These are phyloP conservation scores for Petrocephalus sullivani DNA, from an alignment of 2,797 vertebrate genomes.

Conservation along the genomic window DNA sequence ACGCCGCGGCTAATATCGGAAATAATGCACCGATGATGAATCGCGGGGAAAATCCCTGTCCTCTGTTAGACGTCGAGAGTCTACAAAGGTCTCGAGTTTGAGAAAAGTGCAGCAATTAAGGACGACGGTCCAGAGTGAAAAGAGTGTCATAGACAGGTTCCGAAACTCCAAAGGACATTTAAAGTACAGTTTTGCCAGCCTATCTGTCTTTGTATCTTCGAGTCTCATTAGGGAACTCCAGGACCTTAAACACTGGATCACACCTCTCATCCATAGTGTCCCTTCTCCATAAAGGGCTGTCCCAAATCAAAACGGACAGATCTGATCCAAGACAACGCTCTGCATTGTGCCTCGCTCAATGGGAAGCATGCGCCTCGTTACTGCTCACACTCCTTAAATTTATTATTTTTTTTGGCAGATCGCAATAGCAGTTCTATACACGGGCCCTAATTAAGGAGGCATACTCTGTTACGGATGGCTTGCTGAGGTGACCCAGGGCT, in stretches of 20 bases:
- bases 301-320: conserved; percentile 21
- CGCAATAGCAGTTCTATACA: background rate
- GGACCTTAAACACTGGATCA: background rate
- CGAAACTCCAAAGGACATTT: background rate
- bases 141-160: background rate
- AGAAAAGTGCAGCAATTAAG: background rate
- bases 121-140: background rate
- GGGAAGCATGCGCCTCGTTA: conserved; percentile 8
- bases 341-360: conserved; percentile 5
- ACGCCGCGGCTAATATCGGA: background rate
- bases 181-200: background rate
- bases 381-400: background rate
- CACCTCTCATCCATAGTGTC: background rate
- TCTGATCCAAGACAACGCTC: conserved; percentile 11
- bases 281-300: background rate
- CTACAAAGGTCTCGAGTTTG: background rate
- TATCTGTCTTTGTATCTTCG: background rate
- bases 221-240: background rate
- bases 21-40: background rate
- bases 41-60: background rate
- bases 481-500: conserved; percentile 15
- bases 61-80: background rate
- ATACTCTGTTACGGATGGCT: conserved; percentile 19
- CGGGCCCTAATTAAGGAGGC: conserved; percentile 19
- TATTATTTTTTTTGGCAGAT: background rate